Evolutionary conservation across 1,140 invertebrate species (phyloP), one percentile per base, ranked within the genome.

Genomic region (Pachypsylla venusta): DNA sequence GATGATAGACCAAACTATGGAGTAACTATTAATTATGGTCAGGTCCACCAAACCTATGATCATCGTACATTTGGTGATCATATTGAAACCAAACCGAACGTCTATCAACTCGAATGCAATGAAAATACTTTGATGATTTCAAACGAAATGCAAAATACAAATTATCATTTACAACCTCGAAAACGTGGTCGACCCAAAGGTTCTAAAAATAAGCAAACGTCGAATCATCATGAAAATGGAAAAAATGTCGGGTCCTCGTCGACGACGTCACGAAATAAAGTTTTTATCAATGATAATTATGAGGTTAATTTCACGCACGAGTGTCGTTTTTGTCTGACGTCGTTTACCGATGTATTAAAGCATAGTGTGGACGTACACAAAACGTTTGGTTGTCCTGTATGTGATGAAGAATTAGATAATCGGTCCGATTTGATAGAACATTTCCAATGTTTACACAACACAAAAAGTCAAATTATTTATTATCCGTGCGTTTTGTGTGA

Each of bases 111-210:
- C n/a, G n/a, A n/a, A n/a, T n/a, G n/a, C n/a, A n/a, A n/a, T n/a
- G n/a, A n/a, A n/a, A n/a, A n/a, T n/a, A n/a, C 30, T 10, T 10
- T 16, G 30, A 35, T 16, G 30, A 35, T 16, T 35, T 16, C 30
- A 35, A 16, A 35, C 30, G 30, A 35, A 12, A 48, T 48, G 42
- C 5, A 19, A 10, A 22, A n/a, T 3, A n/a, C 7, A n/a, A 4
- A 19, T 19, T 48, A 48, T 48, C 42, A 48, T 19, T 19, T 48
- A 22, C 4, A 7, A 3, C 42, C 42, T 12, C 20, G 54, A 30
- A 56, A 56, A 7, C 56, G 56, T 1, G 60, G 60, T 2, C 20
- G 60, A 16, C 60, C 60, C 10, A 57, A 35, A 25, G 60, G 60
- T 3, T 60, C 60, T 1, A 60, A 57, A 19, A 60, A 60, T 20